Base-by-base conservation (phyloP, 2,797 vertebrate genomes). In the Botia almorhae region DNA sequence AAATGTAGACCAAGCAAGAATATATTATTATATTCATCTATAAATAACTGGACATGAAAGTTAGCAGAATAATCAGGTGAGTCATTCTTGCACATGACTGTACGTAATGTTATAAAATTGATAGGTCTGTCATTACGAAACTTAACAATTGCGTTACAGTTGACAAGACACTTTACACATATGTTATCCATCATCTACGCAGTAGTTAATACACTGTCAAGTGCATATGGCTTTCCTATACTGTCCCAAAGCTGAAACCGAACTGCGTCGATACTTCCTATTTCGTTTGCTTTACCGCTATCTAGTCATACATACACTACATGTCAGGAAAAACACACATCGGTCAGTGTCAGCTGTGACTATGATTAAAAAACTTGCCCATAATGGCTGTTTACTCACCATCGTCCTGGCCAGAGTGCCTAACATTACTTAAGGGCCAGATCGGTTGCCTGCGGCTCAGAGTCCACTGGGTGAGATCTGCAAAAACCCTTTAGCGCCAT, bases 361-460 rank as follows among this genome's bases (percentile, higher is more conserved):
- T n/a, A n/a, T n/a, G n/a, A n/a, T n/a, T n/a, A n/a, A 1, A 55
- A 56, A 33, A 12, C 50, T 0, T 8, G 17, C 10, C 10, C 48
- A 14, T 48, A 2, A n/a, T 7, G 21, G 16, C 11, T n/a, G 39
- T 29, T 17, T 82, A 92, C 96, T 95, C 74, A 97, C 96, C 95
- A 91, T 87, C 3, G 89, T 92, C 89, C 92, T 95, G 81, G 91
- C 91, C 55, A 93, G 89, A 80, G 94, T 89, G 70, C 92, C 90
- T 88, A 96, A 93, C 95, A 97, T 96, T 21, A 7, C 76, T 80
- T 65, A 80, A 63, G 76, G 58, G 53, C 65, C 70, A 68, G 58
- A 51, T 23, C 11, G 5, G 12, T 53, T n/a, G 64, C 21, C 7
- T 2, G 10, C 60, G 69, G 7, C 13, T 50, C 78, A 80, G 70